Percentiles rank a stretch among this genome's conserved stretches.
These are phyloP conservation scores for Diplolepis rosae DNA, from an alignment of 2,888 invertebrate genomes.

Conservation along the genomic window DNA sequence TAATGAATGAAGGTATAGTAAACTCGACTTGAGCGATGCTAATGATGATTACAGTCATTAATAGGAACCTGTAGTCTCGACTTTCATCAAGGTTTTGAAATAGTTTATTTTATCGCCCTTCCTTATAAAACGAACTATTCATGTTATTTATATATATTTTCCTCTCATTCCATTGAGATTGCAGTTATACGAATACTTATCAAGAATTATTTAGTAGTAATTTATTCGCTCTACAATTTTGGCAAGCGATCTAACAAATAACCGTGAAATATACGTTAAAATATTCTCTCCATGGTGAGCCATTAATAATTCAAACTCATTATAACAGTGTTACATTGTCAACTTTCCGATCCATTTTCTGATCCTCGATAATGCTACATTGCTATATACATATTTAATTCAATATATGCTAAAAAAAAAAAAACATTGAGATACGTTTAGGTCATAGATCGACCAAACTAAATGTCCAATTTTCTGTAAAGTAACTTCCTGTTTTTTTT, in stretches of 20 bases:
- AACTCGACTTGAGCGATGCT: constrained; percentile 14
- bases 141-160: background rate
- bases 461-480: no score
- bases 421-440: background rate
- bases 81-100: background rate
- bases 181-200: constrained; percentile 1
- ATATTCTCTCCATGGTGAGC: constrained; percentile 9
- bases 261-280: constrained; percentile 20
- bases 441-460: no score
- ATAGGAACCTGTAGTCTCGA: constrained; percentile 6
- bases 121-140: background rate
- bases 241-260: constrained; percentile 12
- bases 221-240: constrained; percentile 8
- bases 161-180: background rate
- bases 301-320: constrained; percentile 27
- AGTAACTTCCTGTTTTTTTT: no score
- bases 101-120: background rate
- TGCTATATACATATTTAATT: constrained; percentile 20
- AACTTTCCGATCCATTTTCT: constrained; percentile 12
- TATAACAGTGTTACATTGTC: constrained; percentile 4
- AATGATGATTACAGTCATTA: constrained; percentile 33
- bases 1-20: background rate
- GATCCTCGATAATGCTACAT: background rate
- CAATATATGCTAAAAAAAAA: no score
- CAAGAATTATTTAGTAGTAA: constrained; percentile 13